Percentiles rank a stretch among this genome's conserved stretches.
phyloP scores from a whole-genome alignment of 2,888 invertebrate genomes.

The Habroteleia sp. region DNA sequence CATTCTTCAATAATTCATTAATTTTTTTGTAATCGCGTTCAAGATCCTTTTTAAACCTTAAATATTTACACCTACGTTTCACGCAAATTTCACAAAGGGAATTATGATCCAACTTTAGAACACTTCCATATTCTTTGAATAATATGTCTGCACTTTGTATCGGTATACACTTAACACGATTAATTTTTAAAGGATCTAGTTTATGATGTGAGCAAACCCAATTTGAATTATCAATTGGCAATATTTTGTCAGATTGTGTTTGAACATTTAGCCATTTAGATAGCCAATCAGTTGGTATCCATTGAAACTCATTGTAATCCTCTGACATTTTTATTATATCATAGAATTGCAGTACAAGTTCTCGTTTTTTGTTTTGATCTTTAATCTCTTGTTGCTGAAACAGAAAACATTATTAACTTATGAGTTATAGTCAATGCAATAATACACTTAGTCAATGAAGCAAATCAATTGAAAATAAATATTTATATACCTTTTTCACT shows the following conservation, averaged over 20 bases:
- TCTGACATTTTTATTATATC: slow-evolving; percentile 69
- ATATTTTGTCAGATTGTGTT: slow-evolving; percentile 71
- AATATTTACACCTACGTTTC: slow-evolving; percentile 80
- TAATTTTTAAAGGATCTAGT: slow-evolving; percentile 81
- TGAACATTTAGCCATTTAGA: slow-evolving; percentile 81
- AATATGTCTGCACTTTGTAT: slow-evolving; percentile 78
- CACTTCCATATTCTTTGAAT: slow-evolving; percentile 81
- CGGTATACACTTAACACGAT: slow-evolving; percentile 81
- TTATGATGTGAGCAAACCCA: slow-evolving; percentile 81
- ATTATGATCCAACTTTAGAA: slow-evolving; percentile 79
- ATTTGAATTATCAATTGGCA: slow-evolving; percentile 80
- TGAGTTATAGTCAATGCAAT: no score
- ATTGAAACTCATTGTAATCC: slow-evolving; percentile 78
- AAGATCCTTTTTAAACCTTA: slow-evolving; percentile 81
- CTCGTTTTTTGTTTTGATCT: slow-evolving; percentile 76
- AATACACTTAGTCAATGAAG: no score
- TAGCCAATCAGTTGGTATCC: slow-evolving; percentile 83
- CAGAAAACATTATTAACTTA: not conserved
- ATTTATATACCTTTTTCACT: slow-evolving; percentile 75
- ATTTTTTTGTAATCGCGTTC: slow-evolving; percentile 82
- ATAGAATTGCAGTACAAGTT: slow-evolving; percentile 76
- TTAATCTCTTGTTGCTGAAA: slow-evolving; percentile 77
- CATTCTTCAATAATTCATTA: slow-evolving; percentile 78
- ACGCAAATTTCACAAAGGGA: slow-evolving; percentile 81
- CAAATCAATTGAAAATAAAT: no score